Base-by-base conservation (phyloP, 2,888 invertebrate species). In the Lomographa bimaculata region DNA sequence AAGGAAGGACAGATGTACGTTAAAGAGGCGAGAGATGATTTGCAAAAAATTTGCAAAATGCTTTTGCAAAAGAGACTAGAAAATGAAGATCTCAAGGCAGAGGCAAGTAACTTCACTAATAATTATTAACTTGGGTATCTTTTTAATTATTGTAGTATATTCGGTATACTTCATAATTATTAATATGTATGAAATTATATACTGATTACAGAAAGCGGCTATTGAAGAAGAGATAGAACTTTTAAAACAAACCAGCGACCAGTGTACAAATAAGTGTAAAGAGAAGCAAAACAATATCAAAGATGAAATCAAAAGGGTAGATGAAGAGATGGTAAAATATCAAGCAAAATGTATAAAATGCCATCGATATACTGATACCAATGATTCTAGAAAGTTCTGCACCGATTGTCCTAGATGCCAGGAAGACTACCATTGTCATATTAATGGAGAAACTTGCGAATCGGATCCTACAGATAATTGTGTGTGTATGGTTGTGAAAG, bases 391-490 rank as follows among this genome's bases (percentile, higher is more conserved):
- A 5, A 77, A 66, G 17, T 64, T 64, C 7, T 87, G 89, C 35
- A 64, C 62, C 0, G 87, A 89, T 41, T 87, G 89, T 47, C 82
- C 85, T 0, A 68, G 67, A 39, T 89, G 89, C 55, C 19, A 49
- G 2, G 50, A 57, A 32, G 60, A 71, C 43, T 67, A 73, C 27
- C 67, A 79, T 1, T 86, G 86, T 53, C 29, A 68, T 1, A 49
- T 54, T 1, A 47, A 59, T 46, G 71, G 58, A 0, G 73, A 63
- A 9, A 59, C 69, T 12, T 87, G 86, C 25, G 46, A 3, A 3
- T 35, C 42, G 0, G 79, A 84, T 43, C 55, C 54, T n/a, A 28
- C 57, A 0, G 57, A 58, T 50, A 79, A 76, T 27, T 89, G 87
- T 46, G 69, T 86, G 1, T 89, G 87, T 41, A 71, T 70, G 62